Conservation (phyloP, 2,888 invertebrate species). For the Salticus scenicus region DNA sequence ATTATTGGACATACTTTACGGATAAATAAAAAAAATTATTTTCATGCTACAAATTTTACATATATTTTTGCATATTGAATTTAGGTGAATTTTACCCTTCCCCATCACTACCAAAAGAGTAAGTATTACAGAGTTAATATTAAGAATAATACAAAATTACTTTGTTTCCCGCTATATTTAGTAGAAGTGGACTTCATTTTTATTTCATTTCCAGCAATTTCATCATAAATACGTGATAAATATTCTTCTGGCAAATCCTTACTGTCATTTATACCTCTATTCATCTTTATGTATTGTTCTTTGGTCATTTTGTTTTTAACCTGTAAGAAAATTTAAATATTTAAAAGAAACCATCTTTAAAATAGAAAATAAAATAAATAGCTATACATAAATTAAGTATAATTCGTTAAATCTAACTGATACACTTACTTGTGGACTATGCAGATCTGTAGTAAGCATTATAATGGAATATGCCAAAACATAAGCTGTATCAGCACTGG, state of each 20-base stretch:
- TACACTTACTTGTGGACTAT: constrained; percentile 87
- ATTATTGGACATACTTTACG: too few relatives aligned
- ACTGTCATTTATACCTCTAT: constrained; percentile 98
- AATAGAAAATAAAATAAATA: too few relatives aligned
- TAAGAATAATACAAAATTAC: too few relatives aligned
- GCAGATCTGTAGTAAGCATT: constrained; percentile 99
- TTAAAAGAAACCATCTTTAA: too few relatives aligned
- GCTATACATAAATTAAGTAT: too few relatives aligned
- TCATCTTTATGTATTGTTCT: constrained; percentile 98
- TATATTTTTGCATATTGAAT: too few relatives aligned
- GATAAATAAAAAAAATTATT: too few relatives aligned
- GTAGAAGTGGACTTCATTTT: constrained; percentile 77
- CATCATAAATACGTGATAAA: constrained; percentile 97
- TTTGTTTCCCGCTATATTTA: constrained; percentile 53
- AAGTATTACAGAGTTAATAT: too few relatives aligned
- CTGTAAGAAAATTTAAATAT: constrained; percentile 73
- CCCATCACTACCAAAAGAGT: too few relatives aligned
- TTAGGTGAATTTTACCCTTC: too few relatives aligned
- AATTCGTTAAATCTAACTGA: too few relatives aligned
- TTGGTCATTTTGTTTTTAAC: constrained; percentile 99
- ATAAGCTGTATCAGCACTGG: constrained; percentile 95
- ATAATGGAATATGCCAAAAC: constrained; percentile 99
- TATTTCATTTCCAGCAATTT: constrained; percentile 84
- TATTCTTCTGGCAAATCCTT: constrained; percentile 98
- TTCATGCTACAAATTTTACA: too few relatives aligned